Evolutionary conservation across 1,140 invertebrate genomes (phyloP).

Genomic region (Zaprionus inermis): DNA sequence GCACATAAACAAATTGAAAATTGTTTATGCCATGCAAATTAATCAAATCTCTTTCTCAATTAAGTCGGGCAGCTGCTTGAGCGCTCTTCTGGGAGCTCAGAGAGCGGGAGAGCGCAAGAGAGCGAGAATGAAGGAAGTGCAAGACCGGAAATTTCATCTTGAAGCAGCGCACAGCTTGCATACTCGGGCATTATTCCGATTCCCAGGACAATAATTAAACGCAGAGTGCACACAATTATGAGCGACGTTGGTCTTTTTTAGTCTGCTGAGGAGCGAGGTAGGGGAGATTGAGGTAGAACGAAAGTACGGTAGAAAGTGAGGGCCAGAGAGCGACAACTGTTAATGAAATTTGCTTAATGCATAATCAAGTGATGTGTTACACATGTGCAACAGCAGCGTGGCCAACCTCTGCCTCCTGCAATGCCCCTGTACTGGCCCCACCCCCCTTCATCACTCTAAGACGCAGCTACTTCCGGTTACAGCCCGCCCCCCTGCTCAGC

Average conservation of each 20-base stretch:
- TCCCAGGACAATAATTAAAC: constrained; percentile 42
- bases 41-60: constrained; percentile 79
- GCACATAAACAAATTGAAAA: constrained; percentile 80
- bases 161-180: constrained; percentile 16
- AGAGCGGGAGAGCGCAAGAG: too few species aligned
- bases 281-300: neutral
- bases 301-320: neutral
- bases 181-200: constrained; percentile 10
- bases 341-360: constrained; percentile 56
- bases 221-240: constrained; percentile 28
- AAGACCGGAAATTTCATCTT: constrained; percentile 26
- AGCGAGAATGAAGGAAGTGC: neutral
- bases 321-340: neutral
- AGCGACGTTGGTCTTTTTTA: neutral
- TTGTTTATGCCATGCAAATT: constrained; percentile 80
- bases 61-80: constrained; percentile 49
- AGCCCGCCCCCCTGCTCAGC: constrained; percentile 9
- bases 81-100: too few species aligned
- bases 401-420: too few species aligned
- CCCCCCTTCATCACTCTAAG: constrained; percentile 12
- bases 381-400: constrained; percentile 16
- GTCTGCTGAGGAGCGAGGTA: too few species aligned
- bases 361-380: constrained; percentile 63
- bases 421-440: too few species aligned
- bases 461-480: constrained; percentile 31